Evolutionary conservation across 1,140 invertebrate species (phyloP).

Genomic region (Chrysomallon squamiferum): DNA sequence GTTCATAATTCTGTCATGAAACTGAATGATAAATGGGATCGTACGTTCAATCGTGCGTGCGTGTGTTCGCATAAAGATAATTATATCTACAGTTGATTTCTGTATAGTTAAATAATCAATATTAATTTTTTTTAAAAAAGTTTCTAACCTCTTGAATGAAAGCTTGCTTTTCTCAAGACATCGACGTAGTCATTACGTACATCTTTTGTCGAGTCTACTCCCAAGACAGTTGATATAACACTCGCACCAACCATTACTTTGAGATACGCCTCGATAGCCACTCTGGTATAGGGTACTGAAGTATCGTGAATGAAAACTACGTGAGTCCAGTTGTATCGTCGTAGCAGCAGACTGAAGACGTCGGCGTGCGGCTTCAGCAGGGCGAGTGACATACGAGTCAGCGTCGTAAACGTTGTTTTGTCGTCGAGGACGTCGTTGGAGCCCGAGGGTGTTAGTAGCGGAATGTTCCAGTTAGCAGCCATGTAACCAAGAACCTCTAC

Average conservation of each 20-base stretch:
- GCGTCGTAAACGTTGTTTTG: slow-evolving; percentile 24
- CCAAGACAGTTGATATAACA: not conserved
- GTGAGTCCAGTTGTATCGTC: slow-evolving; percentile 16
- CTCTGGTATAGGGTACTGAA: not conserved
- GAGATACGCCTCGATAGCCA: slow-evolving; percentile 8
- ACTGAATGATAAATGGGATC: no score
- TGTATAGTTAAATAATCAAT: no score
- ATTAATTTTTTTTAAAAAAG: no score
- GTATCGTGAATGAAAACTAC: slow-evolving; percentile 21
- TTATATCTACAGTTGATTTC: no score
- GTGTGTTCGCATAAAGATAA: no score
- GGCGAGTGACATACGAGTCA: slow-evolving; percentile 18
- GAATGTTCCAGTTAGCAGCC: slow-evolving; percentile 35
- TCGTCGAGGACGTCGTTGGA: slow-evolving; percentile 26
- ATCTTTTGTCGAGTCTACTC: not conserved
- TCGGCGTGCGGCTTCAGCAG: slow-evolving; percentile 18
- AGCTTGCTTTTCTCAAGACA: not conserved
- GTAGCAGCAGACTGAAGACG: slow-evolving; percentile 11
- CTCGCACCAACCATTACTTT: slow-evolving; percentile 1
- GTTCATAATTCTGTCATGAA: no score
- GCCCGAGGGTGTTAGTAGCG: slow-evolving; percentile 33
- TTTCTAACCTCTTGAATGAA: not conserved
- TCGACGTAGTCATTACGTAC: not conserved
- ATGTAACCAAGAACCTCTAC: slow-evolving; percentile 29
- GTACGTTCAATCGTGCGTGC: no score